Percentiles rank a stretch among this genome's conserved stretches.
These are phyloP conservation scores for Phoenicopterus ruber DNA, from an alignment of 2,113 vertebrate genomes.

Conservation along the genomic window DNA sequence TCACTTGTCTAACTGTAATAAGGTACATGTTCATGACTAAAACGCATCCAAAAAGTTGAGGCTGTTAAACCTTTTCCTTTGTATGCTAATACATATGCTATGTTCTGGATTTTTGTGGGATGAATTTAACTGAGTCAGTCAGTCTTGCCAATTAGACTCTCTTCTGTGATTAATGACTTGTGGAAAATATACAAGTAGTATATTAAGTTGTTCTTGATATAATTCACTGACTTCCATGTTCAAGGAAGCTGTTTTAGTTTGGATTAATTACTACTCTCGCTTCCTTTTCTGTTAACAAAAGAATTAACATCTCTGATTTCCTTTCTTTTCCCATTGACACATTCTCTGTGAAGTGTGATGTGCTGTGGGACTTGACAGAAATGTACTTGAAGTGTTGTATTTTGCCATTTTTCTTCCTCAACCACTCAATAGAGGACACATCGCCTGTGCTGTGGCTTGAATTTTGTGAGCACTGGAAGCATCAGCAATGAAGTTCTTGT, in stretches of 20 bases:
- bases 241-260: neutral
- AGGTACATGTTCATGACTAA: neutral
- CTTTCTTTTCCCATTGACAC: neutral
- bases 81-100: neutral
- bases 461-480: neutral
- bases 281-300: neutral
- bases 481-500: neutral
- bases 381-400: neutral
- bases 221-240: neutral
- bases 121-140: neutral
- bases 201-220: neutral
- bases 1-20: neutral
- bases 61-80: neutral
- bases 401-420: neutral
- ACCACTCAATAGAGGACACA: neutral
- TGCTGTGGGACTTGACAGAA: neutral
- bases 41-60: neutral
- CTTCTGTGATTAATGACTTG: neutral
- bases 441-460: neutral
- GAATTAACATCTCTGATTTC: neutral
- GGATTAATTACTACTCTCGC: neutral
- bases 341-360: neutral
- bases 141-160: neutral
- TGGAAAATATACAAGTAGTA: neutral
- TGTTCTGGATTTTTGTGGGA: neutral